Evolutionary conservation across 2,797 vertebrate genomes (phyloP).

Genomic region (Gallinago nigripennis): DNA sequence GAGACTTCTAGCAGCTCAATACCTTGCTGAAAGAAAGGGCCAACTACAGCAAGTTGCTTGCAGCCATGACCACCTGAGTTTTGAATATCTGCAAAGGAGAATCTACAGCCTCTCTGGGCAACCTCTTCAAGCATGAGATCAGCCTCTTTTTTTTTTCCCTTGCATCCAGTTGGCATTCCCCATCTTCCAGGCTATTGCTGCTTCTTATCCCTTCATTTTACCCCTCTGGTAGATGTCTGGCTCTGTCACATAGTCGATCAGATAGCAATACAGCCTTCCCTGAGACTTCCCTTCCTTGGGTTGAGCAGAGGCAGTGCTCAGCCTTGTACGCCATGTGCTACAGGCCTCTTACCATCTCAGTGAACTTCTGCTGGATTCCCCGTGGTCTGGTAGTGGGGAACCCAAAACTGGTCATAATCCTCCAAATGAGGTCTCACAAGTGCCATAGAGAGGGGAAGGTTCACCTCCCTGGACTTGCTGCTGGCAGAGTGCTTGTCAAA

Average conservation of each 20-base stretch:
- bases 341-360: accelerated
- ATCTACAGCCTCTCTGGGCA: background rate
- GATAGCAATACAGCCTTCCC: background rate
- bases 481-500: background rate
- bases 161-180: background rate
- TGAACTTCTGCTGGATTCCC: background rate
- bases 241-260: background rate
- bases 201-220: background rate
- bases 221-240: background rate
- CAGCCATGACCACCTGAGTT: background rate
- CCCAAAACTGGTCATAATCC: too few relatives aligned
- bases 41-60: background rate
- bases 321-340: background rate
- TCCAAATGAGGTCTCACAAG: background rate
- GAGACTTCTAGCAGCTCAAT: background rate
- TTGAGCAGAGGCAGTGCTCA: background rate
- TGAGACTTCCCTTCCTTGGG: background rate
- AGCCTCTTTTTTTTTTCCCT: background rate
- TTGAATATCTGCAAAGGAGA: background rate
- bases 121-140: background rate
- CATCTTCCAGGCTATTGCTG: background rate
- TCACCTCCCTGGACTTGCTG: background rate
- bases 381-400: background rate
- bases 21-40: background rate
- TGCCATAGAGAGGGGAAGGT: background rate